Base-by-base conservation (phyloP, 2,113 vertebrate genomes). In the Prochilodus magdalenae region DNA sequence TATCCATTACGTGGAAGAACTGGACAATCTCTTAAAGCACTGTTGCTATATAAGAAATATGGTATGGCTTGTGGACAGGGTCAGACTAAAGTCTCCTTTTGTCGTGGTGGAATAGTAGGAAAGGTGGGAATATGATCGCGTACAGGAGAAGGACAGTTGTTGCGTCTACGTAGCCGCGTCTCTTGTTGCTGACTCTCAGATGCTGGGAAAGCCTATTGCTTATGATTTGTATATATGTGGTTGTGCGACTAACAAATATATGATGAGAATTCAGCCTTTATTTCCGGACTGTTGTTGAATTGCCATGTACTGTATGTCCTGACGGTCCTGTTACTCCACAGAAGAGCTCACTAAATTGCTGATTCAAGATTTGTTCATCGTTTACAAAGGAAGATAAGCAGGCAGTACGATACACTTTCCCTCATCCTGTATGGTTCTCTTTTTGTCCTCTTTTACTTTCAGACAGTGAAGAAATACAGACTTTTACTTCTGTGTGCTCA, bases 1-100 rank as follows among this genome's bases (percentile, higher is more conserved):
- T 91, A 92, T 93, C 72, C 29, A 33, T 72, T 36, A 63, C 27
- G 76, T 85, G 83, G 69, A 80, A 51, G 51, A 80, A 84, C 66
- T 73, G 80, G 86, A 85, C 83, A 83, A 87, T 84, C 83, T 80
- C 33, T 79, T 30, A 47, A 82, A 75, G 53, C 79, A 79, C 75
- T 79, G 66, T 79, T 76, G 29, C 51, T 79, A 70, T 63, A 27
- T 47, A 76, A 49, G 62, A 36, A 63, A 72, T 49, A 69, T 18
- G 57, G 18, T 59, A 44, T 60, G n/a, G 22, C 49, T 20, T 63
- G 44, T 73, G 44, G 69, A 53, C 44, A 33, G 44, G 16, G 29
- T 66, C 24, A 67, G 59, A 30, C 7, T 67, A 33, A 63, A 29
- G n/a, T 82, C 24, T 70, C 40, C 20, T 69, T 29, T 69, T 51